Evolutionary conservation across 1,140 invertebrate species (phyloP), one percentile per base, ranked within the genome.

Genomic region (Microplitis mediator): DNA sequence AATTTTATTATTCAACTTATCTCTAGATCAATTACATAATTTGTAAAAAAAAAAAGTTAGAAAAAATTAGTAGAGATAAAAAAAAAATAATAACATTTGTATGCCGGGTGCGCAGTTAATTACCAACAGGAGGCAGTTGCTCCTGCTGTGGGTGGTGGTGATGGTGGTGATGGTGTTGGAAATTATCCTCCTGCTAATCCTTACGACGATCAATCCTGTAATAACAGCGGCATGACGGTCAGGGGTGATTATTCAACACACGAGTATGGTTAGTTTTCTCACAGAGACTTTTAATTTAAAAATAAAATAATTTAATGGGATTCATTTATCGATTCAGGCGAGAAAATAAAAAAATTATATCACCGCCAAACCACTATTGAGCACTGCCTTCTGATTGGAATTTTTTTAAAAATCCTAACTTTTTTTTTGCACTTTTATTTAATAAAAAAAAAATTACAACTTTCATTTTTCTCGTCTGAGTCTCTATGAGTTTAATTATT

Each of bases 111-210:
- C 75, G 69, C 75, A 84, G 83, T 79, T 32, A 76, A 74, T 81
- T 84, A 84, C 71, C 83, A 84, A 69, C 81, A 82, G 76, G 82
- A 83, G 77, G 77, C 81, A 80, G 81, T 83, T 54, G 76, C 76
- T 73, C 73, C 72, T 68, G 68, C 74, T 66, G 66, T 77, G 8
- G 75, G 75, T 60, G 80, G 77, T 63, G 76, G 69, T 63, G 78
- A 23, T 23, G 23, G 75, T 72, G 70, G 51, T 71, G 73, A 63
- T 76, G 82, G 75, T 74, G 74, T 74, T 72, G 77, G 72, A 65
- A 65, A 65, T 78, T 83, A 81, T 78, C 75, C 79, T 74, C 74
- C 79, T 73, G 74, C 70, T 69, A 78, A 82, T 62, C 76, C 76
- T 39, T 83, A 84, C 71, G 80, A 83, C 66, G 82, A 82, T 75